Percentiles rank a stretch among this genome's conserved stretches.
Conservation (phyloP, 2,113 vertebrate genomes). For the Brachyhypopomus occidentalis region DNA sequence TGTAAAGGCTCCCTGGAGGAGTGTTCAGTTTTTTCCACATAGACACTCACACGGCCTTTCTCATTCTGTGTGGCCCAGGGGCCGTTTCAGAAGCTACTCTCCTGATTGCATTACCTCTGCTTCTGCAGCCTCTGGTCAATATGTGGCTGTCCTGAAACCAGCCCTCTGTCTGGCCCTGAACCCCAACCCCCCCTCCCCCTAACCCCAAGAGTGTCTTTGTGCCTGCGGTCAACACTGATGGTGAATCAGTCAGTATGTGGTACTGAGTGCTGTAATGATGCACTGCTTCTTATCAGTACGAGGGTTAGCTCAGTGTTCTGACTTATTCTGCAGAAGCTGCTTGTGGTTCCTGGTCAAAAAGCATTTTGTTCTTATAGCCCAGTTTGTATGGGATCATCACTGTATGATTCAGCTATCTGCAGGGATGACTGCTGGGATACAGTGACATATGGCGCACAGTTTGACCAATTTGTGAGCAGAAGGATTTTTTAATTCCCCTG, state of each 20-base stretch:
- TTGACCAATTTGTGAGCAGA: constrained; percentile 46
- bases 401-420: constrained; percentile 25
- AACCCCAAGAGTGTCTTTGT: not conserved
- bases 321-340: constrained; percentile 1
- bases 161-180: not conserved
- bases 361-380: not conserved
- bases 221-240: not conserved
- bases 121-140: constrained; percentile 4
- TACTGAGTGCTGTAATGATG: not conserved
- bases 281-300: not conserved
- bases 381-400: constrained; percentile 10
- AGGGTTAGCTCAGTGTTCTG: not conserved
- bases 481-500: constrained; percentile 38
- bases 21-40: constrained; percentile 12
- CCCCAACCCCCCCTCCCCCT: no score
- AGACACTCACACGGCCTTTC: not conserved
- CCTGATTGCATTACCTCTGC: constrained; percentile 30
- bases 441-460: constrained; percentile 48
- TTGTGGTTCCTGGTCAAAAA: constrained; percentile 1
- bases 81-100: constrained; percentile 15
- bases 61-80: not conserved
- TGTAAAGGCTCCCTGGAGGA: not conserved
- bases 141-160: not conserved
- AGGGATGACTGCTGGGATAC: constrained; percentile 42
- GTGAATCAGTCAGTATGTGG: constrained; percentile 12